phyloP scores from a whole-genome alignment of 2,888 invertebrate genomes.

The Troides helena region DNA sequence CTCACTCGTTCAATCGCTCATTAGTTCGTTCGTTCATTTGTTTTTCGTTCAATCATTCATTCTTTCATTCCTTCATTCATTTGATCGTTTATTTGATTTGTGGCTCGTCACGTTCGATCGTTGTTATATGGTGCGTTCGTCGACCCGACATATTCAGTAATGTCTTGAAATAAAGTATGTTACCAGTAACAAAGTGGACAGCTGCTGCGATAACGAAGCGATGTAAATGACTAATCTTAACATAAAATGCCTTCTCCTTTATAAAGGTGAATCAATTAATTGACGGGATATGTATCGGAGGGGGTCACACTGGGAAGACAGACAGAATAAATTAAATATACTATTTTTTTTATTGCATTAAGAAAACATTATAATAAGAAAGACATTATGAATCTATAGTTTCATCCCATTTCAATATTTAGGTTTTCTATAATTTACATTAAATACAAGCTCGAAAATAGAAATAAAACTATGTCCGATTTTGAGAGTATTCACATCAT shows the following conservation, averaged over 20 bases:
- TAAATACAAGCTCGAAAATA: too few species aligned
- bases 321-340: neutral
- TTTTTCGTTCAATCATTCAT: too few species aligned
- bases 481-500: too few species aligned
- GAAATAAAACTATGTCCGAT: too few species aligned
- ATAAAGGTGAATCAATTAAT: slow-evolving; percentile 72
- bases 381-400: too few species aligned
- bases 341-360: neutral
- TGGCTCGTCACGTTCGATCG: neutral
- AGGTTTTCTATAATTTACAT: too few species aligned
- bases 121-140: neutral
- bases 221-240: slow-evolving; percentile 45
- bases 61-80: too few species aligned
- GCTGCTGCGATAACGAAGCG: slow-evolving; percentile 30
- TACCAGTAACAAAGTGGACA: slow-evolving; percentile 25
- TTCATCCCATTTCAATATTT: too few species aligned
- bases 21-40: too few species aligned
- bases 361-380: neutral
- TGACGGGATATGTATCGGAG: slow-evolving; percentile 51
- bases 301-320: slow-evolving; percentile 41
- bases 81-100: too few species aligned
- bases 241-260: slow-evolving; percentile 39
- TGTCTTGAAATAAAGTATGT: neutral
- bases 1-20: too few species aligned
- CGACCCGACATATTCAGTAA: neutral